These are phyloP conservation scores for Colletes collaris DNA, from an alignment of 2,888 invertebrate genomes.

Conservation along the genomic window DNA sequence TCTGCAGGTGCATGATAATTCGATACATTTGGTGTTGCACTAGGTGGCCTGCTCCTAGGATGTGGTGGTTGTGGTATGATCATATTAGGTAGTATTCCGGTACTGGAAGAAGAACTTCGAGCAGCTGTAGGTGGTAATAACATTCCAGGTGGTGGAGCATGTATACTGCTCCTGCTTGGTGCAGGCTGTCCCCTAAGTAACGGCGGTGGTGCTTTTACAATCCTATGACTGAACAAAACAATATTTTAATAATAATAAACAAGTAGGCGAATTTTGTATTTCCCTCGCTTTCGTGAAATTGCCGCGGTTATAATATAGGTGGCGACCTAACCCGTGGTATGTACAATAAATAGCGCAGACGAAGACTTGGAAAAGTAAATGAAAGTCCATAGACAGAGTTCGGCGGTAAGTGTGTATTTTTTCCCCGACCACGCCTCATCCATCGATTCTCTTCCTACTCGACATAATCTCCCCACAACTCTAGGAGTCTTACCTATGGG, in stretches of 20 bases:
- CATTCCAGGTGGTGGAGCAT: conserved; percentile 84
- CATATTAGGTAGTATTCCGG: conserved; percentile 83
- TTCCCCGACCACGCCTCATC: too few species aligned
- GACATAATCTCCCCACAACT: not conserved
- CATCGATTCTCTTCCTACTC: too few species aligned
- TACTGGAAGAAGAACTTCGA: conserved; percentile 83
- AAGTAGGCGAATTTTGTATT: too few species aligned
- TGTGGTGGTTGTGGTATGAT: conserved; percentile 84
- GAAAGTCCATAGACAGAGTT: too few species aligned
- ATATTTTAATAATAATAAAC: conserved; percentile 1
- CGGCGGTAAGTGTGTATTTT: too few species aligned
- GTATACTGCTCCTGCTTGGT: conserved; percentile 82
- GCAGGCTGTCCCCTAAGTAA: conserved; percentile 81
- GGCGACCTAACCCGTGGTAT: too few species aligned
- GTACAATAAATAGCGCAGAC: too few species aligned
- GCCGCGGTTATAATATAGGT: too few species aligned
- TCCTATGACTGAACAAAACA: conserved; percentile 73
- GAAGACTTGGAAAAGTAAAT: too few species aligned
- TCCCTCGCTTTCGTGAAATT: too few species aligned
- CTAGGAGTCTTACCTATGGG: conserved; percentile 66
- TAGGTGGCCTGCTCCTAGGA: conserved; percentile 80
- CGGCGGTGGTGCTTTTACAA: conserved; percentile 80
- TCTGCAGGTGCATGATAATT: conserved; percentile 81
- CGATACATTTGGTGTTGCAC: conserved; percentile 76
- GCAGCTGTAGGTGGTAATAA: conserved; percentile 84